A percentile compares a stretch with the other conserved stretches of the same genome.
These are phyloP conservation scores for Menidia menidia DNA, from an alignment of 2,797 vertebrate species.

Conservation along the genomic window DNA sequence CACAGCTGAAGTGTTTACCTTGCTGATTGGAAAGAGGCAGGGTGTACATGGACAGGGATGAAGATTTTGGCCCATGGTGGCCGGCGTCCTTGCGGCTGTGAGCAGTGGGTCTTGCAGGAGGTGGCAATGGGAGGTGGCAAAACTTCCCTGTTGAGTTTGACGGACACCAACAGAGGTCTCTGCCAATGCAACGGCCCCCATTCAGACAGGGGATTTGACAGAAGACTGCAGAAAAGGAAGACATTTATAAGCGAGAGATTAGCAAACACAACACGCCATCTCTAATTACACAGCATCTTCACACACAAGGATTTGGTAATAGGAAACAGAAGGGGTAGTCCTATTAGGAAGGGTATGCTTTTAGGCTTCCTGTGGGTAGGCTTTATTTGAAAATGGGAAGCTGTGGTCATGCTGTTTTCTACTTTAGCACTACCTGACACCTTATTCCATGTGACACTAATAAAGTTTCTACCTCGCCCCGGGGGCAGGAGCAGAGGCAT, in stretches of 20 bases:
- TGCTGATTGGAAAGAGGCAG: slow-evolving; percentile 94
- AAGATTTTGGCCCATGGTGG: slow-evolving; percentile 58
- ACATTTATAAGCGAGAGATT: slow-evolving; percentile 33
- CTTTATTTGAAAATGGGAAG: slow-evolving; percentile 57
- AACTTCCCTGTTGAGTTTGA: slow-evolving; percentile 95
- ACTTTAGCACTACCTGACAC: slow-evolving; percentile 30
- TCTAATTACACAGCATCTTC: slow-evolving; percentile 60
- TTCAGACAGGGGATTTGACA: slow-evolving; percentile 96
- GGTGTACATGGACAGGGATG: slow-evolving; percentile 90
- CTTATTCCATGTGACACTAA: slow-evolving; percentile 52
- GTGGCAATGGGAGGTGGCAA: slow-evolving; percentile 87
- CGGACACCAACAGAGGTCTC: slow-evolving; percentile 93
- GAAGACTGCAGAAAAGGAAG: slow-evolving; percentile 83
- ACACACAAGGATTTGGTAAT: slow-evolving; percentile 47
- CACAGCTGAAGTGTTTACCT: slow-evolving; percentile 76
- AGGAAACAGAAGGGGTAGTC: slow-evolving; percentile 49
- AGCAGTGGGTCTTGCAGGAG: slow-evolving; percentile 72
- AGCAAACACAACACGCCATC: slow-evolving; percentile 22
- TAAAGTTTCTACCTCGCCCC: slow-evolving; percentile 48
- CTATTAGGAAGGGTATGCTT: slow-evolving; percentile 54
- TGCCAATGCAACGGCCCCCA: slow-evolving; percentile 91
- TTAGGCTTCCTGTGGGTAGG: slow-evolving; percentile 41
- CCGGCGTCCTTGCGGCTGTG: slow-evolving; percentile 65
- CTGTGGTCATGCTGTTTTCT: slow-evolving; percentile 44
- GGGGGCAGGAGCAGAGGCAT: slow-evolving; percentile 31